Evolutionary conservation across 2,888 invertebrate genomes (phyloP), one percentile per base, ranked within the genome.

Genomic region (Xylophagus ater): DNA sequence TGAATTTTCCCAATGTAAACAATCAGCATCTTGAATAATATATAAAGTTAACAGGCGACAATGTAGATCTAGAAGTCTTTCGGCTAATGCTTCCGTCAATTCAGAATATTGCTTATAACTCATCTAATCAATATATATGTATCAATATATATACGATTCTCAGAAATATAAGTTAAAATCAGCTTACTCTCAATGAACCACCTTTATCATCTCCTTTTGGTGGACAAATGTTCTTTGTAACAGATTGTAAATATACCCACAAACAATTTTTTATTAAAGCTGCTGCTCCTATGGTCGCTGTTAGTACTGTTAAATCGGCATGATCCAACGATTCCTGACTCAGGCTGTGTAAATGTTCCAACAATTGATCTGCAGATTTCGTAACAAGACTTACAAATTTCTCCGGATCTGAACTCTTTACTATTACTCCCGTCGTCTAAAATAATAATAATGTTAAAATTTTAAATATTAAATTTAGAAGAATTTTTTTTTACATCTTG

Each of bases 321-420:
- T 86, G 86, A 65, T 87, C 87, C 12, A 87, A 58, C 0, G 86
- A 85, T 58, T 87, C 86, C 64, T 87, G 86, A 0, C 81, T 83
- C 7, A 87, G 56, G 24, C 78, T 70, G 57, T 86, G 85, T 0
- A 87, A 70, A 56, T 87, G 86, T 53, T 83, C 84, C 74, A 64
- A 30, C 9, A 86, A 60, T 47, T 80, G 73, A 50, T 80, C 78
- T 10, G 79, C 74, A 1, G 84, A 82, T 53, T 81, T 83, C 14
- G 80, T 77, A 1, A 75, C 67, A 25, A 81, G 59, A 31, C 71
- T 68, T 9, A 81, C 77, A 61, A 85, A 85, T 60, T 82, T 84
- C 38, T 76, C 74, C 1, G 85, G 84, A 58, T 81, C 80, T 0
- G 82, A 82, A 2, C 76, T 74, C 58, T 83, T 84, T 0, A 82